Evolutionary conservation across 2,797 vertebrate genomes (phyloP).

Genomic region (Lepus townsendii): DNA sequence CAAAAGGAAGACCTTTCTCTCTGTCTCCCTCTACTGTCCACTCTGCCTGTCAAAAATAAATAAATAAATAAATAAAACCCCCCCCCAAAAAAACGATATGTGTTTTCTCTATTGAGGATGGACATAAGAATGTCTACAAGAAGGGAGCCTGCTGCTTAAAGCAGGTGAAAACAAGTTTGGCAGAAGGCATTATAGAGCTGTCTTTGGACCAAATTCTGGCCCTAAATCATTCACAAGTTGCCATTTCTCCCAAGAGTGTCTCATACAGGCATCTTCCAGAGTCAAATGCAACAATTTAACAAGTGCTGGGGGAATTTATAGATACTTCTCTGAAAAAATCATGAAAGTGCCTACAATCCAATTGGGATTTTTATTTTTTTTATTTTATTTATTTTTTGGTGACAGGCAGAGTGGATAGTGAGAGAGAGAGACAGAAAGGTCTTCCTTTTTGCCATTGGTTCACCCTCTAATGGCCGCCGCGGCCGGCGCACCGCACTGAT

Average conservation of each 20-base stretch:
- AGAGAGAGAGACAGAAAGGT: too few relatives aligned
- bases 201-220: slow-evolving; percentile 37
- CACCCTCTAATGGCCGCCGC: too few relatives aligned
- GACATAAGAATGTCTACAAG: neutral
- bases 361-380: slow-evolving; percentile 53
- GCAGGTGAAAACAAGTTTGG: neutral
- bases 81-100: neutral
- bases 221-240: neutral
- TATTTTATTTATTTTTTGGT: neutral
- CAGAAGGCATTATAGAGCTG: neutral
- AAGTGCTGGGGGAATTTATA: neutral
- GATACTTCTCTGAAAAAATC: slow-evolving; percentile 23
- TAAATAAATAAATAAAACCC: too few relatives aligned
- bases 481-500: too few relatives aligned
- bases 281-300: neutral
- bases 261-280: slow-evolving; percentile 2
- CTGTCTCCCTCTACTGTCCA: too few relatives aligned
- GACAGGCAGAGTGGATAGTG: too few relatives aligned
- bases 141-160: neutral
- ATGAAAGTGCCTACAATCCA: slow-evolving; percentile 41
- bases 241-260: neutral
- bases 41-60: too few relatives aligned
- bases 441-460: too few relatives aligned
- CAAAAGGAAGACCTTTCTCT: too few relatives aligned
- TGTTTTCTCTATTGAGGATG: slow-evolving; percentile 7